A percentile compares a stretch with the other conserved stretches of the same genome.
These are phyloP conservation scores for Athene noctua DNA, from an alignment of 2,113 vertebrate genomes.

Conservation along the genomic window DNA sequence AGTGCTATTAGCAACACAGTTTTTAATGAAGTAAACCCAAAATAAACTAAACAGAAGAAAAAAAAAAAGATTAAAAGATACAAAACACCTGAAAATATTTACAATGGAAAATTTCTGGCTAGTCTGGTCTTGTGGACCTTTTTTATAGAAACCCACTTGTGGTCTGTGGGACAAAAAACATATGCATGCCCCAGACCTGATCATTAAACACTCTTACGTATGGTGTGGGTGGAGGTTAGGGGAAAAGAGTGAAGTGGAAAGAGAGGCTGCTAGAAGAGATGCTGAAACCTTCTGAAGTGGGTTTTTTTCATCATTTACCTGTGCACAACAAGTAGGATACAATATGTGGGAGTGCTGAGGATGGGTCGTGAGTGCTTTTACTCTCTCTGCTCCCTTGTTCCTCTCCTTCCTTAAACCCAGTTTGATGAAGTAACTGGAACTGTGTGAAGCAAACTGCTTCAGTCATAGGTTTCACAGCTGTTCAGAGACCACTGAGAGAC, in stretches of 20 bases:
- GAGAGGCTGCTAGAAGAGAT: background rate
- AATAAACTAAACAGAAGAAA: background rate
- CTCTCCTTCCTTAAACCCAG: background rate
- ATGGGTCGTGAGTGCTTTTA: background rate
- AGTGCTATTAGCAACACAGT: background rate
- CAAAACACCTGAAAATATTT: background rate
- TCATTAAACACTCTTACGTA: background rate
- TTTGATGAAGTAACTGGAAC: background rate
- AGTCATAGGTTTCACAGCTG: background rate
- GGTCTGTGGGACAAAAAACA: background rate
- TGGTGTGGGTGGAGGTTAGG: background rate
- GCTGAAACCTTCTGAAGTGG: background rate
- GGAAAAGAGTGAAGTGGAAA: background rate
- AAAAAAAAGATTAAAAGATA: background rate
- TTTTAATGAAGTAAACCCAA: background rate
- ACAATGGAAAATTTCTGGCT: background rate
- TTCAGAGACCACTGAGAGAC: background rate
- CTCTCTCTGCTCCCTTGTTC: background rate
- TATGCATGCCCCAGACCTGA: background rate
- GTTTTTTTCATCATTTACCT: background rate
- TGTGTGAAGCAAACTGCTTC: rapidly evolving
- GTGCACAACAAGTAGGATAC: background rate
- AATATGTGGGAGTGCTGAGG: background rate
- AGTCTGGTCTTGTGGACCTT: background rate
- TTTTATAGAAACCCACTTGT: background rate